These are phyloP conservation scores for Oeneis ivallda DNA, from an alignment of 2,888 invertebrate species.

Conservation along the genomic window DNA sequence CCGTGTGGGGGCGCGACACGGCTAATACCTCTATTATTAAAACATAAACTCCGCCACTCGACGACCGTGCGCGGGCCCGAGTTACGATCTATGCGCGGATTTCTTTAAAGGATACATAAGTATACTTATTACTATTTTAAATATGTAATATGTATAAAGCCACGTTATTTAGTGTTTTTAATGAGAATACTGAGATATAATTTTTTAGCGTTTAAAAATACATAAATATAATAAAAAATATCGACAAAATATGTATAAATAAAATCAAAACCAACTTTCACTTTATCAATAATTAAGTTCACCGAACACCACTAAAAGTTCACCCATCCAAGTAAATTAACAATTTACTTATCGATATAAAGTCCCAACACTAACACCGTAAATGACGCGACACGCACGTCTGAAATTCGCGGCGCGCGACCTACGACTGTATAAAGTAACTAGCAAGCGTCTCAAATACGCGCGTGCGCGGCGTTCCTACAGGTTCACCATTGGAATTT, in stretches of 20 bases:
- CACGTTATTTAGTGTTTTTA: not conserved
- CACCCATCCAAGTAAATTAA: not conserved
- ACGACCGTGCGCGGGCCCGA: conserved; percentile 28
- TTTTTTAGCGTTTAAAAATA: not conserved
- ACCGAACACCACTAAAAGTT: not conserved
- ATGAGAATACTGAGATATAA: not conserved
- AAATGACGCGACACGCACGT: conserved; percentile 42
- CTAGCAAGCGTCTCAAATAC: conserved; percentile 42
- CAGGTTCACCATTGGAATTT: conserved; percentile 45
- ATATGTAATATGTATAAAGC: not conserved
- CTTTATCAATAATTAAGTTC: not conserved
- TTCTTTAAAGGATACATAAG: not conserved
- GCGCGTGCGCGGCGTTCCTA: conserved; percentile 50
- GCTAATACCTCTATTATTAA: conserved; percentile 64
- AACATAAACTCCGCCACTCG: conserved; percentile 54
- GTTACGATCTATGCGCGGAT: conserved; percentile 28
- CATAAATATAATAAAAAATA: not conserved
- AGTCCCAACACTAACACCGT: conserved; percentile 57
- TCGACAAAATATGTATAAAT: not conserved
- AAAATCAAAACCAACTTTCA: not conserved
- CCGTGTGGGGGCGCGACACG: conserved; percentile 42
- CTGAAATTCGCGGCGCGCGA: conserved; percentile 50
- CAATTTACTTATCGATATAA: conserved; percentile 35
- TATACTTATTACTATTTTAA: not conserved
- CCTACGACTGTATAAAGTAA: conserved; percentile 54